Conservation (phyloP, 2,113 vertebrate genomes). For the Antennarius striatus region DNA sequence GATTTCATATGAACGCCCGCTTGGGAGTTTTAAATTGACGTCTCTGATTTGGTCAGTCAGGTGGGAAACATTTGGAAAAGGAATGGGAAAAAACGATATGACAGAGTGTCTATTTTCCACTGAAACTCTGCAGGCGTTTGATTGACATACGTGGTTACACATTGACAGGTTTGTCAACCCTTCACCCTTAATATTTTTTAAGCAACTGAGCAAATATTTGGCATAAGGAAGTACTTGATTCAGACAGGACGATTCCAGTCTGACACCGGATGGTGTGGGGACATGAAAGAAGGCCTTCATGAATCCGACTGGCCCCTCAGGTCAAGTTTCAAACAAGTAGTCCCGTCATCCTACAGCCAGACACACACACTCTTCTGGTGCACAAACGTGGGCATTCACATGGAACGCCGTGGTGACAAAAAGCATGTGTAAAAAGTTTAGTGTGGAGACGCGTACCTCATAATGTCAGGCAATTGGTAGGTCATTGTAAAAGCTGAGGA, state of each 20-base stretch:
- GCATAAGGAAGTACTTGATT: conserved; percentile 78
- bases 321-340: conserved; percentile 68
- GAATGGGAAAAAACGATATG: conserved; percentile 25
- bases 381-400: conserved; percentile 31
- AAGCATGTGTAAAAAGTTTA: conserved; percentile 42
- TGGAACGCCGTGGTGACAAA: conserved; percentile 27
- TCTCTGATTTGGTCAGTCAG: conserved; percentile 14
- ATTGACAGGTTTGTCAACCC: conserved; percentile 14
- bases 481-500: conserved; percentile 67
- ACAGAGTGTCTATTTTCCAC: conserved; percentile 33
- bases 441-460: conserved; percentile 37
- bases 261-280: conserved; percentile 60
- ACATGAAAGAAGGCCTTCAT: conserved; percentile 74
- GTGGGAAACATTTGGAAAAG: conserved; percentile 14
- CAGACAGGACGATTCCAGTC: conserved; percentile 49
- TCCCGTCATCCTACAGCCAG: conserved; percentile 28
- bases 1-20: conserved; percentile 22
- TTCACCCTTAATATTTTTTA: conserved; percentile 63
- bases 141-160: conserved; percentile 36
- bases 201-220: conserved; percentile 64
- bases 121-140: conserved; percentile 28
- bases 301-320: conserved; percentile 45
- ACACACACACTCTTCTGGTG: conserved; percentile 7
- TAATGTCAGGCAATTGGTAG: conserved; percentile 24
- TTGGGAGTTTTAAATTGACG: neutral